Evolutionary conservation across 2,113 vertebrate genomes (phyloP), one percentile per base, ranked within the genome.

Genomic region (Mesoclemmys tuberculata): DNA sequence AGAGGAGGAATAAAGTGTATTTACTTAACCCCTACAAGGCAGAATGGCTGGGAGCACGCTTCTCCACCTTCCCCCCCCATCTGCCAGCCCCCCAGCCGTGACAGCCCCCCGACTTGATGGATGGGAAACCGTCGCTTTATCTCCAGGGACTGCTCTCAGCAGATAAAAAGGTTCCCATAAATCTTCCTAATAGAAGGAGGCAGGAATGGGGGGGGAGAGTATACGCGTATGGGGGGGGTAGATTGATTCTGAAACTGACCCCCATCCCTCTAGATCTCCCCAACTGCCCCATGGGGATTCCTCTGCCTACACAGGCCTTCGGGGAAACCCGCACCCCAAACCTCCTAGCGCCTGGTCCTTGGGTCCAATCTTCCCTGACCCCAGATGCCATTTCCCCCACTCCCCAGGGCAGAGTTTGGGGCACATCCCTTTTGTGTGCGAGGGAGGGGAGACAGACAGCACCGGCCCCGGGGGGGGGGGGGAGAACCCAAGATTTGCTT

Each of bases 161-260:
- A 56, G 92, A 93, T 93, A 90, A 93, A 80, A 83, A 80, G 84
- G 74, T 31, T 58, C 83, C 80, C 84, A 90, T 90, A 90, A 87
- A 90, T 93, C 92, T 93, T 87, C 78, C 41, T 56, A 83, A 44
- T 35, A 74, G 84, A 74, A 84, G 46, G 61, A 81, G 84, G 78
- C 82, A 74, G 64, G 88, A 51, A 44, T 19, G 19, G 46, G 35
- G 55, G 19, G 9, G 21, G 46, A 8, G 46, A 46, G 46, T 46
- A 46, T 46, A 46, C 8, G 46, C 46, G 46, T 46, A 46, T 46
- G 41, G 35, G 75, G 6, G 18, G 10, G 13, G 14, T 61, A 18
- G 75, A 21, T 35, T 2, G 16, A 58, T 10, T 46, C n/a, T 18
- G 29, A 68, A 58, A 83, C 52, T 19, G n/a, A 64, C 12, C 35